These are phyloP conservation scores for Harmothoe impar DNA, from an alignment of 2,888 invertebrate species.

Conservation along the genomic window DNA sequence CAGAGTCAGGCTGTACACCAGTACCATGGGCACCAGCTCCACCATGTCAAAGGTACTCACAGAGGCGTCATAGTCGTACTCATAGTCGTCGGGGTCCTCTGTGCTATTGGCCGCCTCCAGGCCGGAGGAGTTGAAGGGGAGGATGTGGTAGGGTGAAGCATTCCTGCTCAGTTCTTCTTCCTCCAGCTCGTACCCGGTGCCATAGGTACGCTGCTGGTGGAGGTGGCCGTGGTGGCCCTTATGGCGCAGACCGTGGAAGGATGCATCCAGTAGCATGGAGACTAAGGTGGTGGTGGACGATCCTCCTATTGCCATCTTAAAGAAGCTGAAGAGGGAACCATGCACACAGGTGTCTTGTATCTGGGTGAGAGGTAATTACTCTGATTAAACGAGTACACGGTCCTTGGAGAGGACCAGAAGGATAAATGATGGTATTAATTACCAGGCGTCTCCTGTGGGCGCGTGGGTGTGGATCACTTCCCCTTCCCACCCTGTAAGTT, in stretches of 20 bases:
- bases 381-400: too few relatives aligned
- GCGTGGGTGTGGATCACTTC: too few relatives aligned
- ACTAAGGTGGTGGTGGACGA: background rate
- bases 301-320: background rate
- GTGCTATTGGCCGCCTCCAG: background rate
- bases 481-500: too few relatives aligned
- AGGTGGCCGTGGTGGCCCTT: background rate
- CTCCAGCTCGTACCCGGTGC: background rate
- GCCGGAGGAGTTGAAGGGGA: background rate
- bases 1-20: conserved; percentile 87
- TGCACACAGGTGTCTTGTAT: too few relatives aligned
- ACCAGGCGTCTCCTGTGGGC: too few relatives aligned
- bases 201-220: background rate
- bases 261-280: background rate
- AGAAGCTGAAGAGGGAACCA: background rate
- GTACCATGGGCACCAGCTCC: conserved; percentile 86
- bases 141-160: background rate
- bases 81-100: conserved; percentile 73
- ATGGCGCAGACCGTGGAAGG: background rate
- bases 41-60: conserved; percentile 84
- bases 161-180: background rate
- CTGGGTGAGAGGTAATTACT: too few relatives aligned
- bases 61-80: conserved; percentile 85
- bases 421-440: too few relatives aligned
- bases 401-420: too few relatives aligned